A percentile compares a stretch with the other conserved stretches of the same genome.
phyloP scores from a whole-genome alignment of 2,113 vertebrate genomes.

The Sprattus sprattus region DNA sequence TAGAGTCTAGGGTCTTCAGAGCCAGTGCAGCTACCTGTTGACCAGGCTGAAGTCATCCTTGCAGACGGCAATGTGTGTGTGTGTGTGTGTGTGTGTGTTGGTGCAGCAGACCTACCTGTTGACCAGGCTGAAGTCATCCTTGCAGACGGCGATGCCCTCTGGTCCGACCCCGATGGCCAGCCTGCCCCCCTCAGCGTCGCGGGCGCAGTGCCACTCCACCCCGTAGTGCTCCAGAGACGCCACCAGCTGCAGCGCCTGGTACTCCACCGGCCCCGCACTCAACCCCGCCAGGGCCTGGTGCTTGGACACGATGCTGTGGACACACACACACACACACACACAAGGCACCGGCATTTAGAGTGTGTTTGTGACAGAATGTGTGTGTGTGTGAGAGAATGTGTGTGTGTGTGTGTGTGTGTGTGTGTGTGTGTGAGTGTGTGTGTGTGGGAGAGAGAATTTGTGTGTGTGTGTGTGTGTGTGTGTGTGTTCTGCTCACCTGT shows the following conservation, averaged over 20 bases:
- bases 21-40: no score
- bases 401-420: no score
- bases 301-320: conserved; percentile 81
- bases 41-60: conserved; percentile 75
- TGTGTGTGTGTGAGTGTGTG: no score
- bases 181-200: conserved; percentile 84
- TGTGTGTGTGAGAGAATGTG: neutral
- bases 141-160: conserved; percentile 91
- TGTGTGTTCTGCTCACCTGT: no score
- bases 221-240: conserved; percentile 91
- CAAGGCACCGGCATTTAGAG: neutral
- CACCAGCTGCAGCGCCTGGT: conserved; percentile 90
- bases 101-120: conserved; percentile 77
- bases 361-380: neutral
- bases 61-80: conserved; percentile 77
- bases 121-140: conserved; percentile 87
- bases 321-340: conserved; percentile 3
- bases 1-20: no score
- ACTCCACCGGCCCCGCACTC: conserved; percentile 85
- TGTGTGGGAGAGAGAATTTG: no score
- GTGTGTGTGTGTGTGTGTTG: neutral
- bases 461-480: neutral
- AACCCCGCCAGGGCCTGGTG: conserved; percentile 88
- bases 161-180: conserved; percentile 91
- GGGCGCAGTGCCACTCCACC: conserved; percentile 92